These are phyloP conservation scores for Tenrec ecaudatus DNA, from an alignment of 2,113 vertebrate species.

Conservation along the genomic window DNA sequence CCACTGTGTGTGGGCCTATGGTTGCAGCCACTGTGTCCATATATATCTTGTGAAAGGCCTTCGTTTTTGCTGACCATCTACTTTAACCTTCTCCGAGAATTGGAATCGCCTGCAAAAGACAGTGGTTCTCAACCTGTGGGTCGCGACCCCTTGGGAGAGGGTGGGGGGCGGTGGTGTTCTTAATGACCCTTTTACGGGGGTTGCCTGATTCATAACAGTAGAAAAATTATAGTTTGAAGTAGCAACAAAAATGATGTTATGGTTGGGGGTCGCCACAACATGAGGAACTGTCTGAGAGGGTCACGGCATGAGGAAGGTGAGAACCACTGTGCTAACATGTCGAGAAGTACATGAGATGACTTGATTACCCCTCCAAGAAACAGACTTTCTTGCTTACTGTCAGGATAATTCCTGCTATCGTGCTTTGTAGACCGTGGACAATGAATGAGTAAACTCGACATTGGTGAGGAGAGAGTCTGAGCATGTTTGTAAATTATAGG, in stretches of 20 bases:
- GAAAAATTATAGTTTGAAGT: too few species aligned
- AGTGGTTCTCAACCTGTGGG: too few species aligned
- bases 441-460: not conserved
- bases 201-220: too few species aligned
- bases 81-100: not conserved
- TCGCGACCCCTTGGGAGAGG: too few species aligned
- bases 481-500: not conserved
- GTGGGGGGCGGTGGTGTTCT: too few species aligned
- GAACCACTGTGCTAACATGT: too few species aligned
- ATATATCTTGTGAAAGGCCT: not conserved
- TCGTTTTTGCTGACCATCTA: not conserved
- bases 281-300: too few species aligned
- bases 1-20: not conserved
- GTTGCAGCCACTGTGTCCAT: not conserved
- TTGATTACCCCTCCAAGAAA: not conserved
- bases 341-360: not conserved
- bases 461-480: constrained; percentile 5
- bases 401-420: not conserved
- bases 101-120: not conserved
- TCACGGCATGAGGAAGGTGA: too few species aligned
- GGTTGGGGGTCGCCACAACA: too few species aligned
- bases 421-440: not conserved
- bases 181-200: too few species aligned
- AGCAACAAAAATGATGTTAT: too few species aligned
- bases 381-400: not conserved